Evolutionary conservation across 2,888 invertebrate genomes (phyloP).

Genomic region (Caenorhabditis virilis): DNA sequence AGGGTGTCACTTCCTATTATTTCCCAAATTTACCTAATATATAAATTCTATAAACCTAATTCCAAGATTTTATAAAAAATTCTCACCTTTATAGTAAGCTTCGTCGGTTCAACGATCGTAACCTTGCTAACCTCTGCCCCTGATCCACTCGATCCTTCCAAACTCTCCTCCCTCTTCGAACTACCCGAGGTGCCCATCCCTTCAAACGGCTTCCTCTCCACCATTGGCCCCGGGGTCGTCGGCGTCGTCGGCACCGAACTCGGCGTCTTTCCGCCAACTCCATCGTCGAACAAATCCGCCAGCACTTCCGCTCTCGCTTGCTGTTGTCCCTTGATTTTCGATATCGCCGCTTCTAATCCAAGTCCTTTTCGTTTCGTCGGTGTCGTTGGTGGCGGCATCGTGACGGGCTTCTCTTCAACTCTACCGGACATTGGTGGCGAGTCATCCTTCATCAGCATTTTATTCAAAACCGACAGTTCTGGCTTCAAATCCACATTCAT

Average conservation of each 20-base stretch:
- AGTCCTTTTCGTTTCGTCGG: constrained; percentile 16
- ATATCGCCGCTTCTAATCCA: constrained; percentile 17
- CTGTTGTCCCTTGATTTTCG: constrained; percentile 19
- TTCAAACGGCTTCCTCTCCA: background rate
- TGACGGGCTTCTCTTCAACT: background rate
- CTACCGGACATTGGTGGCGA: background rate
- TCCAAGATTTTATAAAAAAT: too few relatives aligned
- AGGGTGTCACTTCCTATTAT: too few relatives aligned
- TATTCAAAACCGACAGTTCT: background rate
- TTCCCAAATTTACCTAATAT: too few relatives aligned
- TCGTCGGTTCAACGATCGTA: background rate
- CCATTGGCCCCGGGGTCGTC: background rate
- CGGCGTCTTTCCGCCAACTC: constrained; percentile 7
- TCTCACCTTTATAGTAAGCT: background rate
- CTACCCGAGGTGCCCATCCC: too few relatives aligned
- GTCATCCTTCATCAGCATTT: background rate
- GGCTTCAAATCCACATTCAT: background rate
- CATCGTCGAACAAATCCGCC: constrained; percentile 16
- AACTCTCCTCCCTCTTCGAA: too few relatives aligned
- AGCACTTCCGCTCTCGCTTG: constrained; percentile 8
- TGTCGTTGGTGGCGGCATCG: background rate
- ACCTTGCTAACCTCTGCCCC: too few relatives aligned
- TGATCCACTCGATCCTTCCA: too few relatives aligned
- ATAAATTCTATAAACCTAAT: background rate
- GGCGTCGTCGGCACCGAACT: background rate